phyloP scores from a whole-genome alignment of 2,888 invertebrate species.

The Epistrophe grossulariae region DNA sequence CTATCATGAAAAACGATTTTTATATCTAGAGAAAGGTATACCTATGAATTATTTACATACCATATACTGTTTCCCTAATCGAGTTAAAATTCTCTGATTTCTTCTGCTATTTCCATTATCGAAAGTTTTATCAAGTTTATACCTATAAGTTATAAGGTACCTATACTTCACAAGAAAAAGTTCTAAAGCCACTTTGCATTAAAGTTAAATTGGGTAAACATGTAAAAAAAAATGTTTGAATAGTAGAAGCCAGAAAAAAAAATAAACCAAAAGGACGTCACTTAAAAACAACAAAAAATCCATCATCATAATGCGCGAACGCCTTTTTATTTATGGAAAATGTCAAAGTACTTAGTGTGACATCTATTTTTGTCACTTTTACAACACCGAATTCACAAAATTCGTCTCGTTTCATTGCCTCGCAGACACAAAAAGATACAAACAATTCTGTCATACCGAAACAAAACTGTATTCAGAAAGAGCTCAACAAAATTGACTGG shows the following conservation, averaged over 20 bases:
- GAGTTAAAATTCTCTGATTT: no score
- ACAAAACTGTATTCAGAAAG: slow-evolving; percentile 30
- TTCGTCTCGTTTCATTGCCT: slow-evolving; percentile 82
- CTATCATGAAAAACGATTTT: no score
- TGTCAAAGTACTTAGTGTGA: slow-evolving; percentile 76
- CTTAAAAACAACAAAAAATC: slow-evolving; percentile 28
- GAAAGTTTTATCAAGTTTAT: no score
- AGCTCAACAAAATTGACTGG: slow-evolving; percentile 60
- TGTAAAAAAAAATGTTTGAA: slow-evolving; percentile 13
- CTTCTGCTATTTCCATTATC: no score
- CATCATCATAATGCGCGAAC: slow-evolving; percentile 62
- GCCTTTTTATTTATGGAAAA: slow-evolving; percentile 76
- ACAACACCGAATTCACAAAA: slow-evolving; percentile 67
- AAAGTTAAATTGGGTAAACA: slow-evolving; percentile 4
- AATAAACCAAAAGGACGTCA: slow-evolving; percentile 7
- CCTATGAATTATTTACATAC: no score
- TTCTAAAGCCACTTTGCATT: slow-evolving; percentile 17
- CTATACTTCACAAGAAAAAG: background rate
- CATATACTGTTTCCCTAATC: no score
- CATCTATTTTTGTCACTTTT: slow-evolving; percentile 76
- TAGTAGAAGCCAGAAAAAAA: background rate
- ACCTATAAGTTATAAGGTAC: no score
- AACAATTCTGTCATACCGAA: slow-evolving; percentile 34
- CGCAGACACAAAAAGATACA: slow-evolving; percentile 78
- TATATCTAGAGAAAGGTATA: no score